Evolutionary conservation across 2,888 invertebrate species (phyloP), one percentile per base, ranked within the genome.

Genomic region (Mythimna vitellina): DNA sequence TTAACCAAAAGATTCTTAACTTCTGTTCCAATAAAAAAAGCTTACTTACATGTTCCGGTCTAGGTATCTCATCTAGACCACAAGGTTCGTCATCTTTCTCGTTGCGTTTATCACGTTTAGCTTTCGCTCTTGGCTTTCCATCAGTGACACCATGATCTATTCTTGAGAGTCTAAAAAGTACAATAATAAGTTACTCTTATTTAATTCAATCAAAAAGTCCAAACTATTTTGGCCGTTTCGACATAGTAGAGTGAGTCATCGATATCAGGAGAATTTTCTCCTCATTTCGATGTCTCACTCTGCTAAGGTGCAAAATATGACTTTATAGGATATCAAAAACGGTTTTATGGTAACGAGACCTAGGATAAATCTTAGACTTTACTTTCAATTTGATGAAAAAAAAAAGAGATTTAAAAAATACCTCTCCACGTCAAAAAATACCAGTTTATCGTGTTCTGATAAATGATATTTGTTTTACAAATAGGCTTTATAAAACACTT

Each of bases 41-140:
- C 14, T 32, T 35, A n/a, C 91, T 90, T 65, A 96, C 96, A 75
- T 95, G 93, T 83, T 95, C 93, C 0, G 93, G 94, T 69, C 78
- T 89, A 8, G 94, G 94, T 85, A 95, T 93, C 62, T 95, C 95
- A 73, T 96, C 95, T 3, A 94, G 84, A 0, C 94, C 95, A 78
- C 95, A 95, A 0, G 87, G 78, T 0, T 89, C 88, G 65, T 93
- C 94, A 29, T 92, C 91, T 42, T 82, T 85, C 3, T 88, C 4
- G 77, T 12, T 3, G 8, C 87, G 83, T 73, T 89, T 92, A 69
- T n/a, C n/a, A n/a, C 88, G 89, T 7, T 80, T 82, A 1, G 87
- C 86, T 70, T 85, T 88, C 2, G 92, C 89, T 68, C 93, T 86
- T 3, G 93, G 92, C 73, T 91, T 93, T 1, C 93, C 93, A 77